A percentile compares a stretch with the other conserved stretches of the same genome.
Evolutionary conservation across 2,113 vertebrate genomes (phyloP).

Genomic region (Daphoenositta chrysoptera): DNA sequence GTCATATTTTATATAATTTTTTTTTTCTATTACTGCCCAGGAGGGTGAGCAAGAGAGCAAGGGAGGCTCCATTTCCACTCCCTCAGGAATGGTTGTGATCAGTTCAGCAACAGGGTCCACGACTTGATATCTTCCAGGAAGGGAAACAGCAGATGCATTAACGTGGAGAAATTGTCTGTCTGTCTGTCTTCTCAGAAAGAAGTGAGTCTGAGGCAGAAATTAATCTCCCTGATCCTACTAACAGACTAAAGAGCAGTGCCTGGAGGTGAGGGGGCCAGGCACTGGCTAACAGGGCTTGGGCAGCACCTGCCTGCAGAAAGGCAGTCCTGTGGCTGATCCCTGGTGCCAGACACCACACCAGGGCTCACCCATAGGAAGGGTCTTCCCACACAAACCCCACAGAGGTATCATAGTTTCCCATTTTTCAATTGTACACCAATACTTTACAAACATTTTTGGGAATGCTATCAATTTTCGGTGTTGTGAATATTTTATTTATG

Average conservation of each 20-base stretch:
- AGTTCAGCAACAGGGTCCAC: not conserved
- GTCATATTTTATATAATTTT: not conserved
- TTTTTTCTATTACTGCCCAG: not conserved
- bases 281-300: not conserved
- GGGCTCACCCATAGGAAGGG: not conserved
- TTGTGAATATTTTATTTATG: not conserved
- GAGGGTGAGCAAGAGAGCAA: not conserved
- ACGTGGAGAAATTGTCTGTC: not conserved
- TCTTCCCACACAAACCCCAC: not conserved
- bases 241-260: not conserved
- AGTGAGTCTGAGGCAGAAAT: not conserved
- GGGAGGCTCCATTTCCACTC: not conserved
- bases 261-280: not conserved
- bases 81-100: not conserved
- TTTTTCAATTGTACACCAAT: not conserved
- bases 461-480: not conserved
- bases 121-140: not conserved
- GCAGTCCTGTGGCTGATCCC: not conserved
- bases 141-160: not conserved
- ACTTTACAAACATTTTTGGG: not conserved
- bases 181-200: not conserved
- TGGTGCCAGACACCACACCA: not conserved
- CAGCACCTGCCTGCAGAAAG: rapidly evolving
- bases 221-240: too few species aligned
- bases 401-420: not conserved